These are phyloP conservation scores for Macropus fuliginosus DNA, from an alignment of 2,797 vertebrate genomes.

Conservation along the genomic window DNA sequence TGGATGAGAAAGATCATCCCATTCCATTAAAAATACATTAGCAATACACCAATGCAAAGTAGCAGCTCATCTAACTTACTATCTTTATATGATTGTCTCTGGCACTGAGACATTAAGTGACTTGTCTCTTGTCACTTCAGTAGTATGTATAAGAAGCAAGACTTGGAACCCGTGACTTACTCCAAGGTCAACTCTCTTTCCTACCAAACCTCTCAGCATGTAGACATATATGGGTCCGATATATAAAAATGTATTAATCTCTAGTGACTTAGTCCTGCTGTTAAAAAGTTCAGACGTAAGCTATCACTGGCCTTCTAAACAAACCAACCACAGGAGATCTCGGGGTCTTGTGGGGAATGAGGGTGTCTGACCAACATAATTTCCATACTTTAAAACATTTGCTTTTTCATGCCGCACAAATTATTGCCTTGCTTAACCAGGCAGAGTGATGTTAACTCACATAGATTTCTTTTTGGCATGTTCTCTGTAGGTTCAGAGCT, in stretches of 20 bases:
- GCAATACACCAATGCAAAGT: not conserved
- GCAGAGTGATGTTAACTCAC: not conserved
- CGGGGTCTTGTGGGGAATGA: not conserved
- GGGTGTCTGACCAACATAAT: not conserved
- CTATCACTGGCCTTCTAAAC: not conserved
- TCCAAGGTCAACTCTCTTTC: not conserved
- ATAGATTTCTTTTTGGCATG: not conserved
- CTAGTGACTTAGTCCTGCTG: not conserved
- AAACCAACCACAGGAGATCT: not conserved
- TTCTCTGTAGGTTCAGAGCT: conserved; percentile 92
- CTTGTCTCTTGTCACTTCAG: not conserved
- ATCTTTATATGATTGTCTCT: not conserved
- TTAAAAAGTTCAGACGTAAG: not conserved
- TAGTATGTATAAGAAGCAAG: not conserved
- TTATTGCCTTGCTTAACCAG: not conserved
- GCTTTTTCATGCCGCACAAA: not conserved
- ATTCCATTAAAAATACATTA: no score
- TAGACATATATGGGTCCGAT: not conserved
- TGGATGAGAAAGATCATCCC: no score
- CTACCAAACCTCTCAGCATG: not conserved
- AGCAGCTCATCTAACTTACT: not conserved
- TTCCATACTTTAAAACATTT: not conserved
- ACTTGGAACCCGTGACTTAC: not conserved
- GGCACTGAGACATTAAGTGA: not conserved
- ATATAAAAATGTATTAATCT: not conserved